A percentile compares a stretch with the other conserved stretches of the same genome.
phyloP scores from a whole-genome alignment of 2,888 invertebrate species.

The Apocheima hispidaria region DNA sequence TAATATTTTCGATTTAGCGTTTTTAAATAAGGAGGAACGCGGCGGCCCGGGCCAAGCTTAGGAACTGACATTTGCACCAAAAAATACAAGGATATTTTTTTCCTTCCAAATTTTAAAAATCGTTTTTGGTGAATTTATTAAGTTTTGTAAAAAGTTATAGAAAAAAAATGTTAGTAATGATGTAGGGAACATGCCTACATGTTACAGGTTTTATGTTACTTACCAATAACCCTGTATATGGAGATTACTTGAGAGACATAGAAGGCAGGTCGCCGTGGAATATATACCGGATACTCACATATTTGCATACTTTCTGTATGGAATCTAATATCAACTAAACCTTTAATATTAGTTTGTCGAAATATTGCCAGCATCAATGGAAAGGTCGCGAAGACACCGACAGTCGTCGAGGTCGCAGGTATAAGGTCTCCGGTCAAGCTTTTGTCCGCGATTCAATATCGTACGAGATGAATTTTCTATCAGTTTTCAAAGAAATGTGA shows the following conservation, averaged over 20 bases:
- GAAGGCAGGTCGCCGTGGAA: neutral
- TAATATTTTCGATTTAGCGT: no score
- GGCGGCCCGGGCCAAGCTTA: no score
- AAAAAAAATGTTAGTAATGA: no score
- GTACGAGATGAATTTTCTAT: constrained; percentile 21
- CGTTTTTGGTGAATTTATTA: no score
- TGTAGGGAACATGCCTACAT: no score
- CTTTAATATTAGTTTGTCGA: constrained; percentile 49
- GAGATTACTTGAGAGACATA: neutral
- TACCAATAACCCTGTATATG: no score
- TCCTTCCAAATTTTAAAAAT: no score
- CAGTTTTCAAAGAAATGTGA: neutral
- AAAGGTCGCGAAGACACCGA: constrained; percentile 38
- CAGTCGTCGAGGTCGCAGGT: constrained; percentile 42
- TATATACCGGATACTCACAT: neutral
- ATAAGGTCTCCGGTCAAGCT: constrained; percentile 24
- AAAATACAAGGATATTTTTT: no score
- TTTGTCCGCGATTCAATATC: constrained; percentile 37
- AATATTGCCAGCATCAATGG: constrained; percentile 40
- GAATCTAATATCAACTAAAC: constrained; percentile 38
- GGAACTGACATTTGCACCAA: no score
- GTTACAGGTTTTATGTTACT: no score
- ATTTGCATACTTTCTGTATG: constrained; percentile 27
- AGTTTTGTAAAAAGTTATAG: no score
- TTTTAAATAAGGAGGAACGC: no score